Evolutionary conservation across 2,888 invertebrate species (phyloP), one percentile per base, ranked within the genome.

Genomic region (Saturnia pavonia): DNA sequence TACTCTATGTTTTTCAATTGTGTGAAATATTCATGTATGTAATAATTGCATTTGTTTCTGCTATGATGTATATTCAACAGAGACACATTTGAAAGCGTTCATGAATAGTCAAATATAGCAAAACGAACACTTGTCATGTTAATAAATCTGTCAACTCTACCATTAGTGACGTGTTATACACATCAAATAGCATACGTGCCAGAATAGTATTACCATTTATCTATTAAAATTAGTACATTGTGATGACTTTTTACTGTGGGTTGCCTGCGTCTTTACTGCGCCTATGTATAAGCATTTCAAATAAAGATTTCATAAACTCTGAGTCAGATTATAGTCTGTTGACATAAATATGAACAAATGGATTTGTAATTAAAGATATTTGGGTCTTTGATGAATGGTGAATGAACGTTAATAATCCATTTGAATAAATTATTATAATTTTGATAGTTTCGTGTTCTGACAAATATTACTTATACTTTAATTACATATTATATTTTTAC

Each of bases 81-180:
- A 27, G 14, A 63, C 16, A 63, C 16, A 54, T 22, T n/a, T 34
- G 1, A 25, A 34, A 27, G 60, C 12, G 25, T 6, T 60, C 25
- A 60, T n/a, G 51, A 51, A 25, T 25, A 63, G 16, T 63, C 60
- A 69, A 16, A 34, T 63, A 63, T 63, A 63, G 68, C 63, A 34
- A 63, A 34, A 63, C 1, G 34, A 60, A 34, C 63, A 34, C n/a
- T 63, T 16, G 63, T 63, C 63, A 63, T 66, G 22, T 22, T 14
- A 63, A 69, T 69, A 63, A 63, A 63, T 63, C 63, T 63, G 63
- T 63, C 63, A 63, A 63, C 63, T 63, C 27, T 34, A 27, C 63
- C 54, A 63, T 7, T 34, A 63, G 63, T 63, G 6, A 27, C 34
- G 63, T 34, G 63, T 63, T 60, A 25, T 34, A 8, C 12, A 27